phyloP scores from a whole-genome alignment of 2,113 vertebrate species.

The Oreochromis spilurus region DNA sequence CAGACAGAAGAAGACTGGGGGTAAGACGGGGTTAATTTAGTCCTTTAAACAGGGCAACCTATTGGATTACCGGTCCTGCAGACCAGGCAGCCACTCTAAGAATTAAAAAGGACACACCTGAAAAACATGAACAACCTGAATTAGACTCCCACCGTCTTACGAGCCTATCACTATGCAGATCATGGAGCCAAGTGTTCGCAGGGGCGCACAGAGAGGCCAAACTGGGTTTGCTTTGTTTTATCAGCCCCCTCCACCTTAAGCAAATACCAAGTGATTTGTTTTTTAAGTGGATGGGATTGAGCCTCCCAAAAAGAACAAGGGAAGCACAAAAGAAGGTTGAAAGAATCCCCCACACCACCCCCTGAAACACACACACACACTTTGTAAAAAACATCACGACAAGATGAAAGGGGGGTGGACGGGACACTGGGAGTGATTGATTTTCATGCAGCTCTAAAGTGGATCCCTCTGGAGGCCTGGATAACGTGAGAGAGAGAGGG shows the following conservation, averaged over 20 bases:
- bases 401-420: slow-evolving; percentile 55
- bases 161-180: slow-evolving; percentile 49
- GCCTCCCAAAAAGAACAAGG: slow-evolving; percentile 35
- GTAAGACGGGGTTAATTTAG: slow-evolving; percentile 65
- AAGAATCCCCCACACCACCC: neutral
- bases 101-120: slow-evolving; percentile 60
- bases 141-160: slow-evolving; percentile 4
- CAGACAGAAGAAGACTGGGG: slow-evolving; percentile 46
- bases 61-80: slow-evolving; percentile 56
- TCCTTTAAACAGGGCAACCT: slow-evolving; percentile 58
- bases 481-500: slow-evolving; percentile 20
- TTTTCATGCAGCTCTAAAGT: slow-evolving; percentile 68
- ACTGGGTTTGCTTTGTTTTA: slow-evolving; percentile 45
- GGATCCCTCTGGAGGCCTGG: slow-evolving; percentile 60
- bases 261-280: slow-evolving; percentile 58
- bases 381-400: slow-evolving; percentile 24
- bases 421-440: slow-evolving; percentile 61
- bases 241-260: slow-evolving; percentile 12
- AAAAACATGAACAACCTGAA: slow-evolving; percentile 29
- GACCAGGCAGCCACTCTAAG: slow-evolving; percentile 35
- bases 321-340: slow-evolving; percentile 29
- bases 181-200: slow-evolving; percentile 30
- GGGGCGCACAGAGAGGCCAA: slow-evolving; percentile 1
- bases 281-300: slow-evolving; percentile 48
- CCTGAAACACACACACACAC: neutral